Evolutionary conservation across 1,140 invertebrate genomes (phyloP), one percentile per base, ranked within the genome.

Genomic region (Drosophila ficusphila): DNA sequence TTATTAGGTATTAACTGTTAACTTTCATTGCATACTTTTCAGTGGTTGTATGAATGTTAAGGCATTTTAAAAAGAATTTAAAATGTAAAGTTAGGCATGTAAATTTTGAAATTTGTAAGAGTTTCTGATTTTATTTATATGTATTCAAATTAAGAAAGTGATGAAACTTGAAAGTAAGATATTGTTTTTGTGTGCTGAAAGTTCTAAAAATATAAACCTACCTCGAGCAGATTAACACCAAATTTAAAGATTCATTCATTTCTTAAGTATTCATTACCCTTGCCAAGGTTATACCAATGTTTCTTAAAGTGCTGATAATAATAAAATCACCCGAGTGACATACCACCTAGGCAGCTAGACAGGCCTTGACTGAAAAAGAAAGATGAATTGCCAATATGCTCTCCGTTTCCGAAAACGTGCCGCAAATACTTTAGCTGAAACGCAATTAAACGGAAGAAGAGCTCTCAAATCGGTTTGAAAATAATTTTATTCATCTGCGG

Each of bases 301-400:
- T 60, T 46, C 39, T 25, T 27, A 21, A 16, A 21, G n/a, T 44
- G 7, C 29, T 46, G 54, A 64, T 64, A 64, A 64, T 64, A 64
- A 21, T 16, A 21, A 9, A 19, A 61, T 42, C 60, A 60, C 16
- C 23, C 56, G n/a, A 38, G 29, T 12, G 14, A 21, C 21, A 36
- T 46, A 61, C 56, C 39, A 64, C 56, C 39, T 29, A 61, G 54
- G 23, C 60, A 61, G 29, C 38, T 61, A 46, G 60, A 46, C 60
- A 64, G 60, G 38, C 60, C 56, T 64, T 46, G 60, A 64, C 29
- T 19, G 16, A 23, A 34, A 3, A 58, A 12, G 25, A 61, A 25
- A 33, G 38, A 34, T 25, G 25, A 57, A 16, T 57, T 8, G 25
- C 3, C 19, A 38, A 34, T 18, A 39, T 25, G 19, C 25, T 64